A percentile compares a stretch with the other conserved stretches of the same genome.
These are phyloP conservation scores for Gobius niger DNA, from an alignment of 2,113 vertebrate species.

Conservation along the genomic window DNA sequence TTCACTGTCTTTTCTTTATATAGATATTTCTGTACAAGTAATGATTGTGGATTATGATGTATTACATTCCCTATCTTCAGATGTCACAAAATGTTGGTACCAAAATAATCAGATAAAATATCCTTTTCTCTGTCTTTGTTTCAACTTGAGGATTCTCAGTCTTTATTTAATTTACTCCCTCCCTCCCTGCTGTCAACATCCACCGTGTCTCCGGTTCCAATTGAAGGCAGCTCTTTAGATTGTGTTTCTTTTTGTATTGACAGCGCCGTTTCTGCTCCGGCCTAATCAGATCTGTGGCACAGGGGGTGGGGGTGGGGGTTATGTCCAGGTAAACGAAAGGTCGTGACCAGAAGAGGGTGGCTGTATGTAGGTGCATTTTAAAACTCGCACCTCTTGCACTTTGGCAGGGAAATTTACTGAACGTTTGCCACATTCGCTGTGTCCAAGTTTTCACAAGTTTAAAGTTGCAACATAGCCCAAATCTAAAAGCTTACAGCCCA, in stretches of 20 bases:
- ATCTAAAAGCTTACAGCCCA: too few species aligned
- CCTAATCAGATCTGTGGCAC: slow-evolving; percentile 75
- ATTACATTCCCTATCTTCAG: not conserved
- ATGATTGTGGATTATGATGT: not conserved
- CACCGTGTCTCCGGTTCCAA: slow-evolving; percentile 78
- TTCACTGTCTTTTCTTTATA: not conserved
- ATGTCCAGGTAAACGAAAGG: slow-evolving; percentile 24
- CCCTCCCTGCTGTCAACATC: slow-evolving; percentile 5
- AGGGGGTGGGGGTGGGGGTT: slow-evolving; percentile 28
- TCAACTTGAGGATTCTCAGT: slow-evolving; percentile 66
- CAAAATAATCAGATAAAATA: slow-evolving; percentile 54
- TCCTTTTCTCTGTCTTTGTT: slow-evolving; percentile 37
- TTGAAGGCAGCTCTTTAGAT: slow-evolving; percentile 77
- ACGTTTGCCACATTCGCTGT: too few species aligned
- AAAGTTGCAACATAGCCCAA: too few species aligned
- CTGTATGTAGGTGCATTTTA: too few species aligned
- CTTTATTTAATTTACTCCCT: slow-evolving; percentile 79
- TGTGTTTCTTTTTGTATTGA: slow-evolving; percentile 80
- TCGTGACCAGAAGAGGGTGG: not conserved
- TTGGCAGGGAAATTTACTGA: too few species aligned
- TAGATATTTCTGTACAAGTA: too few species aligned
- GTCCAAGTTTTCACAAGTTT: too few species aligned
- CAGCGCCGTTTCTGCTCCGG: slow-evolving; percentile 63
- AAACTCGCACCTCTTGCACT: too few species aligned
- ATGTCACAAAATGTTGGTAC: slow-evolving; percentile 30